Evolutionary conservation across 37 sponge, comb jelly and placozoan genomes (phyloP).

Genomic region (Mnemiopsis leidyi): DNA sequence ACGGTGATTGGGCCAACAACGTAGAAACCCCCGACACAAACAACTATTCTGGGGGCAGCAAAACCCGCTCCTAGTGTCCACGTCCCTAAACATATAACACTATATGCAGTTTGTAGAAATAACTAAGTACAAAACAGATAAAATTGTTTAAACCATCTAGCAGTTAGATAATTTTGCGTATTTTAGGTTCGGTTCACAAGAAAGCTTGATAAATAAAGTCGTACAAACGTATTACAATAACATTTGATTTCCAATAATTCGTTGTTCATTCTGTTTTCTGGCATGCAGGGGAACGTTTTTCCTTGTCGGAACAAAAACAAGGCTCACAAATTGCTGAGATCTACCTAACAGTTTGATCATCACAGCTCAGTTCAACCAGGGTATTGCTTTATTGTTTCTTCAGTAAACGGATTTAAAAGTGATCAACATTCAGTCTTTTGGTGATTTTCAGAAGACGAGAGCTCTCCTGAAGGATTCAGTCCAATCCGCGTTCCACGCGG

Average conservation of each 20-base stretch:
- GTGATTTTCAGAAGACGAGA: background rate
- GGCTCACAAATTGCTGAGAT: background rate
- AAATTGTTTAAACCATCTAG: background rate
- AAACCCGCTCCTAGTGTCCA: background rate
- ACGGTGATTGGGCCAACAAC: background rate
- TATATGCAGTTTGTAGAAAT: background rate
- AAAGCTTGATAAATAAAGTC: background rate
- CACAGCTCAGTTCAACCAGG: background rate
- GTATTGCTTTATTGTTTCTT: background rate
- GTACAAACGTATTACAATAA: background rate
- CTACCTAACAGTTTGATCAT: background rate
- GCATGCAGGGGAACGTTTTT: background rate
- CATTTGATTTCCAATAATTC: too few species aligned
- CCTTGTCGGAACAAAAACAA: too few species aligned
- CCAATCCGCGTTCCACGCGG: background rate
- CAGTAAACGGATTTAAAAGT: background rate
- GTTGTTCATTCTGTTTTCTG: background rate
- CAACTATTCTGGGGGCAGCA: background rate
- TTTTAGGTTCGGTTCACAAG: background rate
- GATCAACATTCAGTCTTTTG: conserved; percentile 10
- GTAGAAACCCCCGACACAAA: background rate
- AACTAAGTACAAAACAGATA: conserved; percentile 15
- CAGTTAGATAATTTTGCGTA: background rate
- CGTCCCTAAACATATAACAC: background rate
- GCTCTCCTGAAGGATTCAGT: background rate